phyloP scores from a whole-genome alignment of 2,113 vertebrate genomes.

The Arenaria interpres region DNA sequence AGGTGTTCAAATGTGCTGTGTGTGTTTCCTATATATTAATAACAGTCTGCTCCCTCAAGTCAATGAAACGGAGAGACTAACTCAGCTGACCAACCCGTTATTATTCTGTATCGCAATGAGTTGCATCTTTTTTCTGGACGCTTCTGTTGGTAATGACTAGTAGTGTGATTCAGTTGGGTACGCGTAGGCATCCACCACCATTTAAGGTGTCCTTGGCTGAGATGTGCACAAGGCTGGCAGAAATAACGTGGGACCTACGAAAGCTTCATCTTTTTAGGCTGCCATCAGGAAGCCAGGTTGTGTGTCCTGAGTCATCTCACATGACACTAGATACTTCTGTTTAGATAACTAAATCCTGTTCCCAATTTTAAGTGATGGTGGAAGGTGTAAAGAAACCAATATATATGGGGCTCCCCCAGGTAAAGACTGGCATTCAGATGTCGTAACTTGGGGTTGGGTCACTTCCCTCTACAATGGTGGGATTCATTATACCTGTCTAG shows the following conservation, averaged over 20 bases:
- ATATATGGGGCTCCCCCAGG: rapidly evolving
- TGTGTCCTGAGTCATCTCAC: background rate
- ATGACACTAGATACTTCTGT: background rate
- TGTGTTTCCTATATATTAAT: background rate
- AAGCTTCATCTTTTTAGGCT: background rate
- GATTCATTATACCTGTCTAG: background rate
- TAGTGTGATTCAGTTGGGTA: background rate
- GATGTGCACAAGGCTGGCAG: background rate
- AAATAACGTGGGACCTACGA: background rate
- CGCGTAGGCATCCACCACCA: rapidly evolving
- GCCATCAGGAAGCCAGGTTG: background rate
- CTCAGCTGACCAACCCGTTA: background rate
- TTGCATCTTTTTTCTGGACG: background rate
- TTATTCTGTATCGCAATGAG: background rate
- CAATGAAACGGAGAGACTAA: background rate
- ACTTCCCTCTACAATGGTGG: background rate
- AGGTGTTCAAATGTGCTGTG: background rate
- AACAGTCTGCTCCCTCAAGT: background rate
- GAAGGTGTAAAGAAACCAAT: background rate
- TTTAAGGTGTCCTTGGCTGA: background rate
- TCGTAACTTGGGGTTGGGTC: background rate
- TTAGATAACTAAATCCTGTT: background rate
- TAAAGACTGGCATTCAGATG: background rate
- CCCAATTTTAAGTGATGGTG: background rate
- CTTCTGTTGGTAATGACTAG: background rate